Evolutionary conservation across 2,888 invertebrate species (phyloP), one percentile per base, ranked within the genome.

Genomic region (Temnothorax unifasciatus): DNA sequence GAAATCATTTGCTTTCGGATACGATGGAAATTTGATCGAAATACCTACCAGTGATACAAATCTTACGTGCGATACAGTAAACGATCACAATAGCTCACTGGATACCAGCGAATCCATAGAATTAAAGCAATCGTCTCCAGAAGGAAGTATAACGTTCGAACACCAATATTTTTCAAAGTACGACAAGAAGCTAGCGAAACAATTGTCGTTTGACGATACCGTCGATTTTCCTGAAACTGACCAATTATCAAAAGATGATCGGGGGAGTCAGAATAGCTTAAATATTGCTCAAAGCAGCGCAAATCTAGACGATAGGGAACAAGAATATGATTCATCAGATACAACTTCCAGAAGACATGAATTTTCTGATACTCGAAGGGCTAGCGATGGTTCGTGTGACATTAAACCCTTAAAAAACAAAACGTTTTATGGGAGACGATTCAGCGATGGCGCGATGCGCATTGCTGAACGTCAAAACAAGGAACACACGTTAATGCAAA

Each of bases 1-100:
- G 88, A 93, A 93, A 75, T 95, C 94, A n/a, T 95, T 95, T 73
- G 93, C 94, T 21, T 95, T 95, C 84, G 94, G 93, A 25, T 91
- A 91, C 41, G 92, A 95, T 74, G 95, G 95, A 29, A 94, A 94
- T 82, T 87, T 95, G 68, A 94, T 95, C 50, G 95, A 95, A 85
- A 92, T 95, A 18, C 86, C 92, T 38, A 81, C 92, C 50, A 64
- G 69, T 9, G 64, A 82, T 25, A 38, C 44, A n/a, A 90, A 88
- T 68, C 21, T 34, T 73, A 68, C 66, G 8, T 76, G 47, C 25
- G 34, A 77, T 52, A 63, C 76, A 41, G 5, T 59, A 63, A 74
- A 25, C 44, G 68, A 64, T 61, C 61, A 73, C 21, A 25, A 25
- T 25, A 75, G 21, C 15, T 15, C 9, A 5, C 41, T 44, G 9